Conservation (phyloP, 1,140 invertebrate genomes). For the Matsumurasca onukii region DNA sequence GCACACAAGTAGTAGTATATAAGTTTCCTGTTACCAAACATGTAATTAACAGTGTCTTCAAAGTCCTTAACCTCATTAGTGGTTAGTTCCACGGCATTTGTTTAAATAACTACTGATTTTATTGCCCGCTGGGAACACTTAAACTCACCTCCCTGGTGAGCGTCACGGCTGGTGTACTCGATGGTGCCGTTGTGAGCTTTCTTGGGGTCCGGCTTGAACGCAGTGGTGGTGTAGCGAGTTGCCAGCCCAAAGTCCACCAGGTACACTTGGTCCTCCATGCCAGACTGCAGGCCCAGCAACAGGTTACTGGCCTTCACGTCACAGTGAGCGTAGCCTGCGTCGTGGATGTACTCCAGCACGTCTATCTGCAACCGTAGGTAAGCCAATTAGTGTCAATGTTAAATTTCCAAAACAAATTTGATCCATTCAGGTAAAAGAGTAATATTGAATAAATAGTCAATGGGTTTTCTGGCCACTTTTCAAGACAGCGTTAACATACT, state of each 20-base stretch:
- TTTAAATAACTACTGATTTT: background rate
- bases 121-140: background rate
- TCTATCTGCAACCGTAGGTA: constrained; percentile 61
- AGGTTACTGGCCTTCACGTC: constrained; percentile 94
- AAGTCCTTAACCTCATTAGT: too few relatives aligned
- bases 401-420: background rate
- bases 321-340: constrained; percentile 82
- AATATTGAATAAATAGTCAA: background rate
- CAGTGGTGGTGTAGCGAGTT: constrained; percentile 74
- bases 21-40: too few relatives aligned
- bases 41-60: too few relatives aligned
- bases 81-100: too few relatives aligned
- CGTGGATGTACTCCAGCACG: constrained; percentile 86
- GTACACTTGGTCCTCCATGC: constrained; percentile 72
- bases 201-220: constrained; percentile 83
- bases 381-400: background rate
- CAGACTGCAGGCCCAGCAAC: constrained; percentile 68
- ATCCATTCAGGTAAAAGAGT: background rate
- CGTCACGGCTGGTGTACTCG: constrained; percentile 94
- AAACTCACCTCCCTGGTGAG: constrained; percentile 77
- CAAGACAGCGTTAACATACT: too few relatives aligned
- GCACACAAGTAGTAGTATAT: too few relatives aligned
- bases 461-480: background rate
- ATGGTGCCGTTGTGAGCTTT: constrained; percentile 95
- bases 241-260: constrained; percentile 95